phyloP scores from a whole-genome alignment of 2,113 vertebrate species.

The Mixornis gularis region DNA sequence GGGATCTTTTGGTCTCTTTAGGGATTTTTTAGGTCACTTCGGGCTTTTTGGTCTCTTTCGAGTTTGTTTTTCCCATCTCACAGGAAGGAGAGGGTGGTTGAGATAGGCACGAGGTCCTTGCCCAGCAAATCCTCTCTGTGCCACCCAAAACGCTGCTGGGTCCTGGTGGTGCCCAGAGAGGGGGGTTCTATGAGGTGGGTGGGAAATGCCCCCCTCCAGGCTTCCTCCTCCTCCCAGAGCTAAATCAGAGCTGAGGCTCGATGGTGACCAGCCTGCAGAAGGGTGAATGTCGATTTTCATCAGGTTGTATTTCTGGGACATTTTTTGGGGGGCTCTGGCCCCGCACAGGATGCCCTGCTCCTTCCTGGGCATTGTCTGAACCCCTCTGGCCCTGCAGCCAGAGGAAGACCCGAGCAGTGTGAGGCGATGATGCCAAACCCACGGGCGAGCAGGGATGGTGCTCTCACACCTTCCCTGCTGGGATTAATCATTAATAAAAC shows the following conservation, averaged over 20 bases:
- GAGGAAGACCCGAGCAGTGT: accelerated
- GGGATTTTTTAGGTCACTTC: not conserved
- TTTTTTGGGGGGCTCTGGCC: not conserved
- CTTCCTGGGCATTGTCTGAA: not conserved
- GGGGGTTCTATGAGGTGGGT: accelerated
- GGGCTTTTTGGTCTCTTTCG: not conserved
- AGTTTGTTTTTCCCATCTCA: not conserved
- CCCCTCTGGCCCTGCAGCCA: not conserved
- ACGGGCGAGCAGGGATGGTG: accelerated
- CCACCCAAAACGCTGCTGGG: not conserved
- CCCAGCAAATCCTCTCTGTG: not conserved
- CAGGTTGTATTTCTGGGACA: not conserved
- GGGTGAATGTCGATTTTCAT: not conserved
- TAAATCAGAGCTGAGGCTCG: not conserved
- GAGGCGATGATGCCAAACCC: not conserved
- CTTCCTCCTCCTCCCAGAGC: not conserved
- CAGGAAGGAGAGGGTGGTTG: not conserved
- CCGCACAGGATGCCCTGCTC: accelerated
- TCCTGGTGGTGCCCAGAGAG: not conserved
- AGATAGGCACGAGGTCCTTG: not conserved
- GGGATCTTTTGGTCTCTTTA: not conserved
- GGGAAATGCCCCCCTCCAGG: not conserved
- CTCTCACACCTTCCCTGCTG: not conserved
- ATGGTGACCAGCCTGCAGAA: not conserved
- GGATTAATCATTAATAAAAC: not conserved